phyloP scores from a whole-genome alignment of 2,888 invertebrate genomes.

The Chymomyza caudatula region DNA sequence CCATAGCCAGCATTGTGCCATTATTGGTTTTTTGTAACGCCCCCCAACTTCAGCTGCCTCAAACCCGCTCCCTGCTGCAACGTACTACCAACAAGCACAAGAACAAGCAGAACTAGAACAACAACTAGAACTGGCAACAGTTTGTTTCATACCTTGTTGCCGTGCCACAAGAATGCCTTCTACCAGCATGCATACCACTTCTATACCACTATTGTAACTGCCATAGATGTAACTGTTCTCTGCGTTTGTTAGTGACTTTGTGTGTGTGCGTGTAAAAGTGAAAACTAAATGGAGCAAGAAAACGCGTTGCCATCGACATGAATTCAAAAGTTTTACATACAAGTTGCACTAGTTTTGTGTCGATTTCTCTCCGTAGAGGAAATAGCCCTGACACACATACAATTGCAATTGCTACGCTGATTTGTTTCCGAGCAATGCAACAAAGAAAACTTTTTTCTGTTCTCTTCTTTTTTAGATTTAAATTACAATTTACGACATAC shows the following conservation, averaged over 20 bases:
- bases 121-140: conserved; percentile 38
- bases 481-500: neutral
- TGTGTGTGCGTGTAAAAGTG: conserved; percentile 24
- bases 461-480: neutral
- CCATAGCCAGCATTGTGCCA: conserved; percentile 14
- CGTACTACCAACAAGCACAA: neutral
- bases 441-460: neutral
- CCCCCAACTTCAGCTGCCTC: conserved; percentile 16
- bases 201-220: neutral
- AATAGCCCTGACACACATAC: neutral
- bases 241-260: conserved; percentile 2
- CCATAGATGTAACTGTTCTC: neutral
- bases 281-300: conserved; percentile 36
- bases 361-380: neutral
- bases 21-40: conserved; percentile 57
- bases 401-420: neutral
- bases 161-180: neutral
- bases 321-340: neutral
- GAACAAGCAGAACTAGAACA: neutral
- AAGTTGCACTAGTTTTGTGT: neutral
- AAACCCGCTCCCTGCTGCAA: conserved; percentile 1
- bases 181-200: neutral
- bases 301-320: neutral
- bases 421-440: neutral
- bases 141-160: neutral